phyloP scores from a whole-genome alignment of 2,888 invertebrate genomes.

The Drosophila anomalata region DNA sequence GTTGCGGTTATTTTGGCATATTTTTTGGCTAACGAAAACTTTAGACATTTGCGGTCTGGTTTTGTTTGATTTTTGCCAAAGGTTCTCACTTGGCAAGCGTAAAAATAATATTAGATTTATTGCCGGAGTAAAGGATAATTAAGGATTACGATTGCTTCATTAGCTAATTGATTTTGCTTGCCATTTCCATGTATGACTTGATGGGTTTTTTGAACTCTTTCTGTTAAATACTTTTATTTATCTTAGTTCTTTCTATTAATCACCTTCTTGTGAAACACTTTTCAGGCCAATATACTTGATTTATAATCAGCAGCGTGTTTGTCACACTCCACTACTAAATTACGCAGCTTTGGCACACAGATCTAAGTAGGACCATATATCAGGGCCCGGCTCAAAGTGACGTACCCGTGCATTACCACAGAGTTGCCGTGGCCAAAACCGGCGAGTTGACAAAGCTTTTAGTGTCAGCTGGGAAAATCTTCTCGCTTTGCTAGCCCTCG shows the following conservation, averaged over 20 bases:
- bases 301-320: conserved; percentile 48
- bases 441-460: conserved; percentile 79
- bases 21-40: conserved; percentile 64
- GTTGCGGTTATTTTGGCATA: conserved; percentile 71
- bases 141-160: conserved; percentile 23
- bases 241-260: conserved; percentile 7
- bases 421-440: conserved; percentile 67
- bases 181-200: not conserved
- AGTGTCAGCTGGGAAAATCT: conserved; percentile 69
- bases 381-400: conserved; percentile 56
- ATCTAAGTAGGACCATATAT: conserved; percentile 78
- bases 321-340: conserved; percentile 61
- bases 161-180: conserved; percentile 49
- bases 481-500: not conserved
- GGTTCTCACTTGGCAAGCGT: conserved; percentile 39
- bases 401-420: conserved; percentile 71
- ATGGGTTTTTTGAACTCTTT: not conserved
- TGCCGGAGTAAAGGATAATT: conserved; percentile 18
- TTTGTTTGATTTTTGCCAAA: conserved; percentile 31
- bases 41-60: conserved; percentile 66
- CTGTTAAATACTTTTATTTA: too few species aligned
- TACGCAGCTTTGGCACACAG: conserved; percentile 49
- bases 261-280: conserved; percentile 11
- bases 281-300: conserved; percentile 44
- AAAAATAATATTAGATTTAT: conserved; percentile 49